phyloP scores from a whole-genome alignment of 2,113 vertebrate genomes.

The Barbus barbus region DNA sequence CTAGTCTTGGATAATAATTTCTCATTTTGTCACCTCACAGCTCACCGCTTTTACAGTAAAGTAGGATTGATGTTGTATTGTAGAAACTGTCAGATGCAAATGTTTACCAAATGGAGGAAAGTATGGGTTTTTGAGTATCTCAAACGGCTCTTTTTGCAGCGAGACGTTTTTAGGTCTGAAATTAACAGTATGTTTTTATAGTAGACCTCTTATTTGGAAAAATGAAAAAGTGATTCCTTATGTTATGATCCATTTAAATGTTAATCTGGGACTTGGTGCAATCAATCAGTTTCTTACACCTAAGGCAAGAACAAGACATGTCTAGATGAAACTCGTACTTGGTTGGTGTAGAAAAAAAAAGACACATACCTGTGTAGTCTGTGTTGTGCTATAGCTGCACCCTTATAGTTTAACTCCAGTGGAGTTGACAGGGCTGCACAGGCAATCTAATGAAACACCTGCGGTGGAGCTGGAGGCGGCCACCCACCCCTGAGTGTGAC shows the following conservation, averaged over 20 bases:
- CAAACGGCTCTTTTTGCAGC: not conserved
- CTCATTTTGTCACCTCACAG: not conserved
- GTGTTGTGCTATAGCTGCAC: not conserved
- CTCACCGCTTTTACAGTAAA: not conserved
- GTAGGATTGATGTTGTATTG: not conserved
- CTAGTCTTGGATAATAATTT: not conserved
- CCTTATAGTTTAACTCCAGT: not conserved
- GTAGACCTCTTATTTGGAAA: not conserved
- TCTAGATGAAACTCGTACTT: not conserved
- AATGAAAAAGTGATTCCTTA: not conserved
- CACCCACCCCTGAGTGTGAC: constrained; percentile 38
- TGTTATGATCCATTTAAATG: not conserved
- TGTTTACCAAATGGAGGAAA: too few species aligned
- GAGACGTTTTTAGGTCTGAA: not conserved
- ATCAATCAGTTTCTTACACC: not conserved
- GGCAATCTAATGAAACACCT: constrained; percentile 49
- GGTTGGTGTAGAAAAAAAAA: not conserved
- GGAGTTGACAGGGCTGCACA: not conserved
- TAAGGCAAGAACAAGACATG: not conserved
- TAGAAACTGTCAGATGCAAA: not conserved
- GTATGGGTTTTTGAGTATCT: too few species aligned
- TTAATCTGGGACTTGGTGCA: not conserved
- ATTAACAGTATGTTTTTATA: not conserved
- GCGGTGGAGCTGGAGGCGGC: constrained; percentile 32
- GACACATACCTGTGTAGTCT: not conserved